These are phyloP conservation scores for Heliconius melpomene DNA, from an alignment of 1,140 invertebrate species.

Conservation along the genomic window DNA sequence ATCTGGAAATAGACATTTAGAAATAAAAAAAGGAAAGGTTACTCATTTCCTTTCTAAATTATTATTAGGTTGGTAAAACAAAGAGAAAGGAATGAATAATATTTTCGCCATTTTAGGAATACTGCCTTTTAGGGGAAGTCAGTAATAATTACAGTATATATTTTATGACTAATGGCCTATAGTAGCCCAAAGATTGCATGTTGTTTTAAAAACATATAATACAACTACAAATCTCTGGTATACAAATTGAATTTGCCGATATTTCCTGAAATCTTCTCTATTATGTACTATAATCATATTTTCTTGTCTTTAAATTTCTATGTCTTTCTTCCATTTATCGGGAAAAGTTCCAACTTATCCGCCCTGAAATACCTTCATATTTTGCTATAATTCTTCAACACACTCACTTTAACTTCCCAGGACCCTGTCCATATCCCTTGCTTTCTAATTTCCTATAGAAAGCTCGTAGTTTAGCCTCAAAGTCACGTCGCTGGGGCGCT, in stretches of 20 bases:
- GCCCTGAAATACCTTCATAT: background rate
- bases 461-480: slow-evolving; percentile 96
- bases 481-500: slow-evolving; percentile 94
- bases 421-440: slow-evolving; percentile 98
- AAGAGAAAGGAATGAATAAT: background rate
- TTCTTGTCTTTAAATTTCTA: too few species aligned
- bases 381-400: background rate
- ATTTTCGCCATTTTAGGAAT: background rate
- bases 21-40: background rate
- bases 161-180: background rate
- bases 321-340: too few species aligned
- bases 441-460: slow-evolving; percentile 98
- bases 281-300: too few species aligned
- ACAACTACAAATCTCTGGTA: too few species aligned
- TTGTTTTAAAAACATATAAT: background rate
- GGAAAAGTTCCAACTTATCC: too few species aligned
- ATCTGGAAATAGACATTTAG: slow-evolving; percentile 80
- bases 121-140: background rate
- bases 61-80: background rate
- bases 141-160: background rate
- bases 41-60: background rate
- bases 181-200: background rate
- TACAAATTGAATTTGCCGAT: background rate
- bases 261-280: too few species aligned
- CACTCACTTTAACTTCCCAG: slow-evolving; percentile 95